Conservation (phyloP, 1,140 invertebrate species). For the Proales similis region DNA sequence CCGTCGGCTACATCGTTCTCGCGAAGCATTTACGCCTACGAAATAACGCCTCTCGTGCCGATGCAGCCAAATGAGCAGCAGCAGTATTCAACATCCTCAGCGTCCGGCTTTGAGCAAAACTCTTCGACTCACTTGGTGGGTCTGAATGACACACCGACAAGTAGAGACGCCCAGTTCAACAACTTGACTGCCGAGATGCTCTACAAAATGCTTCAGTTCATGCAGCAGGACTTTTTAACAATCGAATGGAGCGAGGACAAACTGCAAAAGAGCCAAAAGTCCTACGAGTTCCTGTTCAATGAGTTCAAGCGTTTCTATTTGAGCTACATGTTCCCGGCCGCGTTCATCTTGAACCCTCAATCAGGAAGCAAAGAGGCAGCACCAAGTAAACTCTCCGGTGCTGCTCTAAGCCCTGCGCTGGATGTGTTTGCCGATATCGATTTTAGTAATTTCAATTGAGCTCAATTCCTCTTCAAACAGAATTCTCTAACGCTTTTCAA, state of each 20-base stretch:
- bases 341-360: slow-evolving; percentile 59
- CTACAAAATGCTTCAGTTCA: slow-evolving; percentile 20
- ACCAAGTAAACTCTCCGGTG: slow-evolving; percentile 59
- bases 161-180: background rate
- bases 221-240: slow-evolving; percentile 29
- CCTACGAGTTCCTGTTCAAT: slow-evolving; percentile 83
- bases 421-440: slow-evolving; percentile 29
- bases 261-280: slow-evolving; percentile 42
- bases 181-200: slow-evolving; percentile 20
- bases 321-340: slow-evolving; percentile 79
- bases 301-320: slow-evolving; percentile 84
- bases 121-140: background rate
- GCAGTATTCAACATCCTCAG: background rate
- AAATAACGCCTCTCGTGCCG: slow-evolving; percentile 21
- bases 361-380: slow-evolving; percentile 79
- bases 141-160: background rate
- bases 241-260: slow-evolving; percentile 14
- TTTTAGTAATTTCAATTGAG: slow-evolving; percentile 8
- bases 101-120: background rate
- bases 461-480: background rate
- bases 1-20: background rate
- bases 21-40: slow-evolving; percentile 13
- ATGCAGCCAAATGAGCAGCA: slow-evolving; percentile 2
- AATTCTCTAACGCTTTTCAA: background rate
- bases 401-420: background rate